These are phyloP conservation scores for Cantharis lateralis DNA, from an alignment of 2,888 invertebrate genomes.

Conservation along the genomic window DNA sequence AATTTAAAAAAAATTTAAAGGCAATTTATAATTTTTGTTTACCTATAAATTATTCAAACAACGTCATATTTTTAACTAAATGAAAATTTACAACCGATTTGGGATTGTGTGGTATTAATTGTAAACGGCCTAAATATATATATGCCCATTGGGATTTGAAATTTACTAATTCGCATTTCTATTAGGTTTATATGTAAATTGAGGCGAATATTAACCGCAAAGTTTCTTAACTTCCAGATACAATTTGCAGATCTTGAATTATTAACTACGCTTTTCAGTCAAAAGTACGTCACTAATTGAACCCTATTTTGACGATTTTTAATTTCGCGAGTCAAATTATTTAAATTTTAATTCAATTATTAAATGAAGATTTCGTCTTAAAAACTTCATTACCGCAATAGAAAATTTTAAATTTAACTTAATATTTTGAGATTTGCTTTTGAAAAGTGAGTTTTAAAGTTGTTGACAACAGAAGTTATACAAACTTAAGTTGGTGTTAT, in stretches of 20 bases:
- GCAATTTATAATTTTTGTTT: conserved; percentile 11
- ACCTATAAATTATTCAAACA: conserved; percentile 19
- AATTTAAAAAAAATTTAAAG: conserved; percentile 6
- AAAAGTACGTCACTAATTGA: conserved; percentile 14
- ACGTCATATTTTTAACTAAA: conserved; percentile 18
- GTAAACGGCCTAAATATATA: conserved; percentile 33
- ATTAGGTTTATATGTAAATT: conserved; percentile 41
- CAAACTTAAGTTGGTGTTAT: neutral
- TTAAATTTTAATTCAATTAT: neutral
- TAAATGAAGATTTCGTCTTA: neutral
- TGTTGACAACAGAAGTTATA: neutral
- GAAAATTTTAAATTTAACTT: neutral
- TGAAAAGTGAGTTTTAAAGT: neutral
- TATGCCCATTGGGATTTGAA: conserved; percentile 30
- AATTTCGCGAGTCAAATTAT: neutral
- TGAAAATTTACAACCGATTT: conserved; percentile 25
- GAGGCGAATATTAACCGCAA: conserved; percentile 28
- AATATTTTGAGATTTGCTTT: neutral
- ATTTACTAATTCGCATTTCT: conserved; percentile 39
- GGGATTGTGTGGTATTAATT: conserved; percentile 33
- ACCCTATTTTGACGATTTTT: conserved; percentile 11
- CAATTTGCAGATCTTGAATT: conserved; percentile 26
- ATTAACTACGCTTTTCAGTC: conserved; percentile 23
- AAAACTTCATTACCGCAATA: neutral
- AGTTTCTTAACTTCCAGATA: conserved; percentile 28